phyloP scores from a whole-genome alignment of 2,113 vertebrate species.

The Marmota flaviventris region DNA sequence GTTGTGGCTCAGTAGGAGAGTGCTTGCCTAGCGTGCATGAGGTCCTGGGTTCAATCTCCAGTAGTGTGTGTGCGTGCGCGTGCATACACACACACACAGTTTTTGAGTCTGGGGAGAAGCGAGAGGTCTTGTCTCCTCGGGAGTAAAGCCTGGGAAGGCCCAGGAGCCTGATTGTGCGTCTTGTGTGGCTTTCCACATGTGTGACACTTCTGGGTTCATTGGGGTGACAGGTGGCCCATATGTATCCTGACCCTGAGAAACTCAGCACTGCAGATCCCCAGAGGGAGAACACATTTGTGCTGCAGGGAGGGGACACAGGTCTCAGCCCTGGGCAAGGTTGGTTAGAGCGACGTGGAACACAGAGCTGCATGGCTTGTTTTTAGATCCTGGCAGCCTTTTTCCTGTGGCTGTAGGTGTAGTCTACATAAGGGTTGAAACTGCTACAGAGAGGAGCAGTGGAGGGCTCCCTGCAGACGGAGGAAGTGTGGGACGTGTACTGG shows the following conservation, averaged over 20 bases:
- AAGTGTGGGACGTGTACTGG: fast-evolving
- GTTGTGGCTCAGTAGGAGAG: no score
- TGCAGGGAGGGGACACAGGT: background rate
- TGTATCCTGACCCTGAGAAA: background rate
- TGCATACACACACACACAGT: no score
- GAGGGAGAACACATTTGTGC: background rate
- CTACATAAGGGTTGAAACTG: background rate
- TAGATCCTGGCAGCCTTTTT: background rate
- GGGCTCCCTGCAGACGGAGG: background rate
- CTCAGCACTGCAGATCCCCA: background rate
- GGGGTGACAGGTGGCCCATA: background rate
- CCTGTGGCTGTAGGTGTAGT: background rate
- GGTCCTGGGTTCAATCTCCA: no score
- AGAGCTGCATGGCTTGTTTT: background rate
- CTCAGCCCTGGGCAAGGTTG: background rate
- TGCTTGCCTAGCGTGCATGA: no score
- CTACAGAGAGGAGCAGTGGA: fast-evolving
- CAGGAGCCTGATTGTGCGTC: fast-evolving
- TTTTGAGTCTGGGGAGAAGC: background rate
- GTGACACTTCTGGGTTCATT: fast-evolving
- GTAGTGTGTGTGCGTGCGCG: no score
- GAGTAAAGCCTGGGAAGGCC: fast-evolving
- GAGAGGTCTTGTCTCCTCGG: no score
- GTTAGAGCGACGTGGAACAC: background rate
- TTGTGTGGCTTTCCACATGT: fast-evolving